A percentile compares a stretch with the other conserved stretches of the same genome.
phyloP scores from a whole-genome alignment of 2,888 invertebrate species.

The Caenorhabditis drosophilae region DNA sequence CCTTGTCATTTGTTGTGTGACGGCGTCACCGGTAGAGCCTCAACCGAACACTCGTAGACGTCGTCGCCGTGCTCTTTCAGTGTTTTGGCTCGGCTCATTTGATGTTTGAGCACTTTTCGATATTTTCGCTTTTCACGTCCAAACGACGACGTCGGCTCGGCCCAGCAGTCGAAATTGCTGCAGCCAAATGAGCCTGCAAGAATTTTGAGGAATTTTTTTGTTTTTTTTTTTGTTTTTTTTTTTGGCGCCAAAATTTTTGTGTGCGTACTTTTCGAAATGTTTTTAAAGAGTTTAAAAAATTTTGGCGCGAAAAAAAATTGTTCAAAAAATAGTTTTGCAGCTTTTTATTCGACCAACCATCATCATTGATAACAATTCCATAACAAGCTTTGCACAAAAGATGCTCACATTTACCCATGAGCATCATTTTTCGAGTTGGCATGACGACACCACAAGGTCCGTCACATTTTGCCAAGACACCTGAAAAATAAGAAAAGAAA shows the following conservation, averaged over 20 bases:
- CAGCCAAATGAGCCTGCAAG: conserved; percentile 35
- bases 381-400: conserved; percentile 35
- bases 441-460: conserved; percentile 18
- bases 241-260: too few species aligned
- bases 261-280: too few species aligned
- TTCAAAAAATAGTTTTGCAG: too few species aligned
- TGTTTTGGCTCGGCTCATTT: conserved; percentile 19
- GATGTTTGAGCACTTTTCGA: conserved; percentile 19
- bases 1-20: too few species aligned
- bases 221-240: too few species aligned
- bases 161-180: conserved; percentile 34
- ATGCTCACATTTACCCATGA: conserved; percentile 36
- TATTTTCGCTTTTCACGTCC: conserved; percentile 14
- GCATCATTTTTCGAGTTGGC: conserved; percentile 10
- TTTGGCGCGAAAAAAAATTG: too few species aligned
- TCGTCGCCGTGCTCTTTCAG: conserved; percentile 26
- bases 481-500: background rate
- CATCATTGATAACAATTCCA: conserved; percentile 30
- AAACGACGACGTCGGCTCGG: conserved; percentile 10
- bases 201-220: too few species aligned
- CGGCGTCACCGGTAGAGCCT: conserved; percentile 7
- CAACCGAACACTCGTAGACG: conserved; percentile 8
- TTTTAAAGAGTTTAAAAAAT: too few species aligned
- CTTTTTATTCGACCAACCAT: too few species aligned
- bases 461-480: conserved; percentile 16